Evolutionary conservation across 2,888 invertebrate genomes (phyloP), one percentile per base, ranked within the genome.

Genomic region (Pyrrhia umbra): DNA sequence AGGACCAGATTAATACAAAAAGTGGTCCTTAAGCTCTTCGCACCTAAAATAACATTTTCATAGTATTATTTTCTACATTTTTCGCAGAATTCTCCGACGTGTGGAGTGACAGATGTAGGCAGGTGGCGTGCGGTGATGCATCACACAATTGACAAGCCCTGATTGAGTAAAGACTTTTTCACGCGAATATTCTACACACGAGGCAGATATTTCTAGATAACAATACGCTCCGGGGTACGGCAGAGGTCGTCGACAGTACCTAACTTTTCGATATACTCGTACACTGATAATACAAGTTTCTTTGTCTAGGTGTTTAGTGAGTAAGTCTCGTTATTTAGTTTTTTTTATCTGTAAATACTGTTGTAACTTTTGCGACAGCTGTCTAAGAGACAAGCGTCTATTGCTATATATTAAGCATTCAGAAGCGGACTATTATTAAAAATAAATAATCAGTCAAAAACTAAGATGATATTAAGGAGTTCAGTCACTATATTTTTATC

Each of bases 61-160:
- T 15, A 34, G 39, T 15, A 65, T 27, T 50, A 39, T 45, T 65
- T 65, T 40, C 3, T 3, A 2, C 13, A 10, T 39, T 60, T 65
- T 72, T 52, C 16, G n/a, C 2, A 3, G 37, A 27, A 46, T 21
- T 42, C 21, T 6, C 9, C 34, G 21, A 13, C 43, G 43, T 16
- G 34, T 16, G 34, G 15, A 66, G 46, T 67, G 77, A 79, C 79
- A 70, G 64, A 64, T 65, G 47, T 43, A 65, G 63, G 58, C 71
- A 74, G 79, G 55, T 78, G 79, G 50, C 46, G 37, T 30, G 62
- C 55, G 55, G 56, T 39, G 74, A 78, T 78, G 73, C 63, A 70
- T 78, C 74, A 79, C 43, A 21, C 9, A 42, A 54, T 61, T 68
- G 77, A 79, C 77, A 74, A 60, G 54, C 42, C 27, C 15, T 76